Percentiles rank a stretch among this genome's conserved stretches.
Conservation (phyloP, 2,797 vertebrate genomes). For the Harpagifer antarcticus region DNA sequence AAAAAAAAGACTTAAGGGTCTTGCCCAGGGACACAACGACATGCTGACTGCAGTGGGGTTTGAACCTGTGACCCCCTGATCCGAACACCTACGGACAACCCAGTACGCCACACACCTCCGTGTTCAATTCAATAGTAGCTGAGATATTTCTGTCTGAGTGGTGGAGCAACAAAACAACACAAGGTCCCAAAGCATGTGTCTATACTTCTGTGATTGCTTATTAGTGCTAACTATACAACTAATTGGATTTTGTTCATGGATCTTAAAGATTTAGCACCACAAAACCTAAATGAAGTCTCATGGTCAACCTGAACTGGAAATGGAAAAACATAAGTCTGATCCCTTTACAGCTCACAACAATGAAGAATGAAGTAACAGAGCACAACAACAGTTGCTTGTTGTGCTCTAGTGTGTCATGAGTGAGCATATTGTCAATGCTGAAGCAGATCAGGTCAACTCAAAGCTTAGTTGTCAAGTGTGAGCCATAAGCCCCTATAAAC, state of each 20-base stretch:
- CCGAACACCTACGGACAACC: too few species aligned
- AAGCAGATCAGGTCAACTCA: constrained; percentile 41
- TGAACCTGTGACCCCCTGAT: too few species aligned
- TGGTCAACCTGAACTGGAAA: not conserved
- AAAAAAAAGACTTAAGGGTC: too few species aligned
- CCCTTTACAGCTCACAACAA: constrained; percentile 2
- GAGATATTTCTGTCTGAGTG: too few species aligned
- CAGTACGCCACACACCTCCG: too few species aligned
- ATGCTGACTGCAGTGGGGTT: too few species aligned
- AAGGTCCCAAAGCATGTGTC: not conserved
- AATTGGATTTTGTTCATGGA: not conserved
- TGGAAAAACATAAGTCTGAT: not conserved
- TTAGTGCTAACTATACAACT: not conserved
- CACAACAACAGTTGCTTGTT: constrained; percentile 20
- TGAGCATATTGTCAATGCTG: constrained; percentile 33
- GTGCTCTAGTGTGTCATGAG: constrained; percentile 20
- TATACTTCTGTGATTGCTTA: not conserved
- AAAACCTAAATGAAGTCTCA: not conserved
- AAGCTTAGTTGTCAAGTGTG: constrained; percentile 23
- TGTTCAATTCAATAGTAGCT: too few species aligned
- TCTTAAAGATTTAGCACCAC: constrained; percentile 4
- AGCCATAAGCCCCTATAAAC: constrained; percentile 34
- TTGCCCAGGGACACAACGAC: too few species aligned
- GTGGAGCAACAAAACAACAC: not conserved
- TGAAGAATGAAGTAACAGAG: constrained; percentile 11